A percentile compares a stretch with the other conserved stretches of the same genome.
These are phyloP conservation scores for Semibalanus balanoides DNA, from an alignment of 1,140 invertebrate species.

Conservation along the genomic window DNA sequence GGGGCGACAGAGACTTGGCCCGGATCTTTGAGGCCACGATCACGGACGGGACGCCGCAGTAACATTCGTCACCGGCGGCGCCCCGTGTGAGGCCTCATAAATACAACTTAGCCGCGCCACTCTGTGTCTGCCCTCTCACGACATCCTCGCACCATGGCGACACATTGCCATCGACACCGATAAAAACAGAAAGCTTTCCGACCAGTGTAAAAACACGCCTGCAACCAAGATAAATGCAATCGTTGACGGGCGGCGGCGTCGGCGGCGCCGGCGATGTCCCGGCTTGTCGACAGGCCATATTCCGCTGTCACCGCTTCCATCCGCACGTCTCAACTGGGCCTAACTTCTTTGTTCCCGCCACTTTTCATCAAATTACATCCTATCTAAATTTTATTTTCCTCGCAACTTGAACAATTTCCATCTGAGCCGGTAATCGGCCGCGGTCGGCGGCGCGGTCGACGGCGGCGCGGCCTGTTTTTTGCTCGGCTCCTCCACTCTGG, in stretches of 20 bases:
- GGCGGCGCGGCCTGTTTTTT: background rate
- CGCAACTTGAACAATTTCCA: background rate
- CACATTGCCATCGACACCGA: background rate
- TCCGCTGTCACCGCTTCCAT: background rate
- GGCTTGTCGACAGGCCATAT: background rate
- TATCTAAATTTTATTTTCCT: conserved; percentile 1
- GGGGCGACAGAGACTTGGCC: background rate
- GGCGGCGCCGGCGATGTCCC: background rate
- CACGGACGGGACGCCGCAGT: background rate
- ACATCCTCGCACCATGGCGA: background rate
- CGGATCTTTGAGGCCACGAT: background rate
- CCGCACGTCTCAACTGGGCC: background rate
- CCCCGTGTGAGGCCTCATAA: no score
- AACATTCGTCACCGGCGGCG: background rate
- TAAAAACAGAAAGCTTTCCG: background rate
- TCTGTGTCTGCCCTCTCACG: background rate
- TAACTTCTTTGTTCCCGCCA: background rate
- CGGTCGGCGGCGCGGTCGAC: background rate
- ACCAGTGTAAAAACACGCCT: background rate
- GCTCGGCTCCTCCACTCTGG: no score
- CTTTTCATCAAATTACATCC: background rate
- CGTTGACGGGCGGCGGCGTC: background rate
- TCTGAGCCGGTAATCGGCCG: background rate
- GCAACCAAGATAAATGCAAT: background rate
- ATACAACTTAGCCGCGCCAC: background rate